phyloP scores from a whole-genome alignment of 2,797 vertebrate species.

The Micrastur ruficollis region DNA sequence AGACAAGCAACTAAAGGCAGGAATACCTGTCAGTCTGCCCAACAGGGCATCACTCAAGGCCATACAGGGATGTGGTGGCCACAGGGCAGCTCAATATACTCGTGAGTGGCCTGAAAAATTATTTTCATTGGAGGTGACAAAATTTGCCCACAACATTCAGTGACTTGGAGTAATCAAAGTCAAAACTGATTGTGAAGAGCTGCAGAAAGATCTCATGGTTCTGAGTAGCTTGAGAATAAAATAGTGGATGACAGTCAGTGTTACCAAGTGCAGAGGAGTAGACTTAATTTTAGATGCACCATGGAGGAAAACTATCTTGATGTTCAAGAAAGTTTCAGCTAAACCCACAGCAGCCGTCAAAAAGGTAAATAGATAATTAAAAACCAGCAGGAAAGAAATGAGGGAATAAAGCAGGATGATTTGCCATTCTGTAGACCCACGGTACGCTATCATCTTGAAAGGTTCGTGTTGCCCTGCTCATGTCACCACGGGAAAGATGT shows the following conservation, averaged over 20 bases:
- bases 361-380: neutral
- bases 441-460: rapidly evolving
- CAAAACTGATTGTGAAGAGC: neutral
- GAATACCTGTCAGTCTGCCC: neutral
- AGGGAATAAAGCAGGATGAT: neutral
- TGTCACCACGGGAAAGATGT: neutral
- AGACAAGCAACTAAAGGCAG: neutral
- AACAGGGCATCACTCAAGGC: neutral
- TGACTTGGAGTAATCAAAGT: neutral
- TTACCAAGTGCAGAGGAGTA: neutral
- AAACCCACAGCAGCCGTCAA: neutral
- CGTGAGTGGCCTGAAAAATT: neutral
- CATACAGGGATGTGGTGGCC: neutral
- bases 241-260: neutral
- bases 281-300: neutral
- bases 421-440: neutral
- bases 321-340: neutral
- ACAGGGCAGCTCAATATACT: neutral
- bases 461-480: neutral
- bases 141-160: neutral
- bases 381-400: neutral
- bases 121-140: neutral
- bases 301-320: neutral
- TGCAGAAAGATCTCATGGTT: neutral
- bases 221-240: neutral